Percentiles rank a stretch among this genome's conserved stretches.
Evolutionary conservation across 2,113 vertebrate genomes (phyloP).

Genomic region (Aldabrachelys gigantea): DNA sequence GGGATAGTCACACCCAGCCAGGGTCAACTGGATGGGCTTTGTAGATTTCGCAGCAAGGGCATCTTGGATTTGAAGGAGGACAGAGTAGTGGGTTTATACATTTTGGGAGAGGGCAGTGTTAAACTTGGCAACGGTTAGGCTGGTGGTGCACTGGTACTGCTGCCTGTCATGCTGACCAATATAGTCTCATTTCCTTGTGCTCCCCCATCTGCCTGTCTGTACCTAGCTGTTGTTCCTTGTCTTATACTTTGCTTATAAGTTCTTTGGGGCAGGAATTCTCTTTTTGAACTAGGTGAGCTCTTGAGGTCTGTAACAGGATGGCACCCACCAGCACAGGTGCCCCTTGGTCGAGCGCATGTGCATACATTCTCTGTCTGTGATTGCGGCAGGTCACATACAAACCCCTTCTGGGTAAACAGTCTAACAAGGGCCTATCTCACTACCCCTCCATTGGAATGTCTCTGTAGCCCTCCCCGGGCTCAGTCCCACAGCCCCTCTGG

Average conservation of each 20-base stretch:
- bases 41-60: not conserved
- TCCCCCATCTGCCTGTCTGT: not conserved
- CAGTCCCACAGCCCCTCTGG: not conserved
- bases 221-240: not conserved
- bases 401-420: not conserved
- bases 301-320: not conserved
- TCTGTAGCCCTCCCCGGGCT: not conserved
- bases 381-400: not conserved
- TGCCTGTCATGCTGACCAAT: not conserved
- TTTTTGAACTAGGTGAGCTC: not conserved
- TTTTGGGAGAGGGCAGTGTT: not conserved
- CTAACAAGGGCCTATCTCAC: not conserved
- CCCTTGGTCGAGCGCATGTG: not conserved
- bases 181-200: not conserved
- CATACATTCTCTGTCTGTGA: not conserved
- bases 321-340: not conserved
- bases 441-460: not conserved
- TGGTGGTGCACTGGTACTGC: not conserved
- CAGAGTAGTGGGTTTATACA: not conserved
- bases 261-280: not conserved
- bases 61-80: not conserved
- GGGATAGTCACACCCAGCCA: not conserved
- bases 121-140: not conserved
- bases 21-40: not conserved
- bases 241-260: not conserved